Percentiles rank a stretch among this genome's conserved stretches.
phyloP scores from a whole-genome alignment of 2,888 invertebrate genomes.

The Euproctis similis region DNA sequence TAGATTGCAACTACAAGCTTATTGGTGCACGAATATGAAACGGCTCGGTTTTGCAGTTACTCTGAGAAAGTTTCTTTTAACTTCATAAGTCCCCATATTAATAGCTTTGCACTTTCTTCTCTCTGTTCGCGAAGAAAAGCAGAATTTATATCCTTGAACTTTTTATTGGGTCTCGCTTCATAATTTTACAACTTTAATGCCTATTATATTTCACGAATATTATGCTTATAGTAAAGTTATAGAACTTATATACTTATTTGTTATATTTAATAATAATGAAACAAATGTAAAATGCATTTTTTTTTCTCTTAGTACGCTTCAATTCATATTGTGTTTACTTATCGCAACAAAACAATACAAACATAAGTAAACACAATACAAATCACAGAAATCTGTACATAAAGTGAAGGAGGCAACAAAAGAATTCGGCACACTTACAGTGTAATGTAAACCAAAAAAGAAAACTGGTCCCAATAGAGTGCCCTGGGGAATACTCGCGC shows the following conservation, averaged over 20 bases:
- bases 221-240: not conserved
- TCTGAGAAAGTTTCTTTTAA: constrained; percentile 60
- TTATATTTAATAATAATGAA: too few relatives aligned
- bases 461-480: constrained; percentile 73
- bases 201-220: constrained; percentile 1
- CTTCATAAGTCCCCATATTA: constrained; percentile 67
- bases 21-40: constrained; percentile 63
- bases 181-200: constrained; percentile 8
- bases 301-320: constrained; percentile 6
- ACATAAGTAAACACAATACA: constrained; percentile 49
- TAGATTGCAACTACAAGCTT: constrained; percentile 66
- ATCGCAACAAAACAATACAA: constrained; percentile 26
- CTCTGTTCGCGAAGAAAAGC: constrained; percentile 25
- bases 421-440: constrained; percentile 73
- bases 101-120: constrained; percentile 58
- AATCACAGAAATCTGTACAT: constrained; percentile 60
- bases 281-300: not conserved
- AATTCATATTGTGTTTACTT: constrained; percentile 17
- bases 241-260: not conserved
- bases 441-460: constrained; percentile 74
- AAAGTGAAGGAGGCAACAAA: constrained; percentile 62
- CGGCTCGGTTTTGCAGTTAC: constrained; percentile 48
- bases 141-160: constrained; percentile 17
- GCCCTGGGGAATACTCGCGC: constrained; percentile 66
- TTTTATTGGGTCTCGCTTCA: constrained; percentile 12